Conservation (phyloP, 1,140 invertebrate genomes). For the Adelges cooleyi region DNA sequence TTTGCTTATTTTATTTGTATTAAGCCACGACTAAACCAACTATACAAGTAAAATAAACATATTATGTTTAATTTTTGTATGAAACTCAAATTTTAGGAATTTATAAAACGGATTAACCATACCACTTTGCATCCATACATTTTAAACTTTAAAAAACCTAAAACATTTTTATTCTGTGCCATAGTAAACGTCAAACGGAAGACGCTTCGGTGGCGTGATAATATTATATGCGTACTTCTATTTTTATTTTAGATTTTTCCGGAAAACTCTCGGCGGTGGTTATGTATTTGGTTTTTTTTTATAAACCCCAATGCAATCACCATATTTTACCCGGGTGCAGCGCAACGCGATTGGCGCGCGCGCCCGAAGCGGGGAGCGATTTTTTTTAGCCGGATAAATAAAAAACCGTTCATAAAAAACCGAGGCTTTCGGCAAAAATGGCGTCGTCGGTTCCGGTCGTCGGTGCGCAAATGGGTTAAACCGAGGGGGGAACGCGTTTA, state of each 20-base stretch:
- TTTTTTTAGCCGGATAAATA: background rate
- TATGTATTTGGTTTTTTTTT: background rate
- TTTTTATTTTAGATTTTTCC: background rate
- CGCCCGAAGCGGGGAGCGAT: background rate
- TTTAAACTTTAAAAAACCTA: too few species aligned
- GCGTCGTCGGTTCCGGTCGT: background rate
- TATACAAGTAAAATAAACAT: too few species aligned
- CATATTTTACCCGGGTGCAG: background rate
- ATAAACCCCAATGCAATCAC: too few species aligned
- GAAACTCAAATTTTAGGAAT: too few species aligned
- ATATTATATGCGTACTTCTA: background rate
- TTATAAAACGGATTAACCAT: too few species aligned
- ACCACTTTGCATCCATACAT: too few species aligned
- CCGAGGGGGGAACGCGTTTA: background rate
- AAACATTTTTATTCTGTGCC: too few species aligned
- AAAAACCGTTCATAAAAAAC: background rate
- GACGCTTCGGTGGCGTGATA: too few species aligned
- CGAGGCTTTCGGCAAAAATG: slow-evolving; percentile 13
- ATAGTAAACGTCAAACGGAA: too few species aligned
- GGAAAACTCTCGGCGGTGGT: background rate
- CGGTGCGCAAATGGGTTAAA: slow-evolving; percentile 10
- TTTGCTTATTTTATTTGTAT: too few species aligned
- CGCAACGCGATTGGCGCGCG: background rate
- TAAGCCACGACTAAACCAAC: too few species aligned
- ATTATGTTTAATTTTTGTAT: too few species aligned